Percentiles rank a stretch among this genome's conserved stretches.
phyloP scores from a whole-genome alignment of 2,113 vertebrate species.

The Plecturocebus donacophilus region DNA sequence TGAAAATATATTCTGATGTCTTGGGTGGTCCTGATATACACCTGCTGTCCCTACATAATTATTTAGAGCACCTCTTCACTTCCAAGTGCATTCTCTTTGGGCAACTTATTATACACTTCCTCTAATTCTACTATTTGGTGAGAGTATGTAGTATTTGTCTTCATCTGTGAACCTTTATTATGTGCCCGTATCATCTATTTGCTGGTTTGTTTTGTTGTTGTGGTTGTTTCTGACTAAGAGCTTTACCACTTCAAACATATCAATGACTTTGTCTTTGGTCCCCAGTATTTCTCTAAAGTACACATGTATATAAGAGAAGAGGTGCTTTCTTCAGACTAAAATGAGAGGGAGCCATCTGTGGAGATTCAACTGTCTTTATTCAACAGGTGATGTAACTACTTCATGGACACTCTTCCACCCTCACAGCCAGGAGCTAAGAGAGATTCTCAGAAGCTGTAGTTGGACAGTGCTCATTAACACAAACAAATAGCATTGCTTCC shows the following conservation, averaged over 20 bases:
- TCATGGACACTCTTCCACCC: background rate
- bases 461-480: background rate
- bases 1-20: background rate
- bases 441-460: background rate
- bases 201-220: background rate
- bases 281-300: background rate
- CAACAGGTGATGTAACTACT: background rate
- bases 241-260: background rate
- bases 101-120: background rate
- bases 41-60: background rate
- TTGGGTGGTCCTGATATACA: background rate
- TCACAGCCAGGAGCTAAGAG: background rate
- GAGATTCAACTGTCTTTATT: background rate
- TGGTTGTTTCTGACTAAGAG: background rate
- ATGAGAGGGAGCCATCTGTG: background rate
- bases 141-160: background rate
- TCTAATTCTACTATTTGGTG: background rate
- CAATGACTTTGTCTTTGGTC: background rate
- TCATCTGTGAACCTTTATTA: background rate
- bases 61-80: background rate
- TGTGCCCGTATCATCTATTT: background rate
- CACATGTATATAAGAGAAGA: background rate
- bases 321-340: background rate
- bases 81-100: background rate
- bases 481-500: background rate